Evolutionary conservation across 2,888 invertebrate genomes (phyloP), one percentile per base, ranked within the genome.

Genomic region (Masnerella sp.): DNA sequence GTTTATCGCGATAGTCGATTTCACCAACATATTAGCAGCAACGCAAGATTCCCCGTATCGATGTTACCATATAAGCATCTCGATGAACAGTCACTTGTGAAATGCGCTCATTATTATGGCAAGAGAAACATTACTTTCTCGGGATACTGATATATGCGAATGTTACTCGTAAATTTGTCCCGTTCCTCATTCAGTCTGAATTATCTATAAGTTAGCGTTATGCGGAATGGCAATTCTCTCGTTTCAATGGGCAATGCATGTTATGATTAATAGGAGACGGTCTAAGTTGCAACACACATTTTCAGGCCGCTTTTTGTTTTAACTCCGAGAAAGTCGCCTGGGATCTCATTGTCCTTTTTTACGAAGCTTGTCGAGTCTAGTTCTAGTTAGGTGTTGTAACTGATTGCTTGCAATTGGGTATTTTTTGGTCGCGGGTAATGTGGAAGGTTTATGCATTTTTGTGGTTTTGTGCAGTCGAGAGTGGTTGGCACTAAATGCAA

Each of bases 101-200:
- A 74, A 74, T 72, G 74, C 69, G 67, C 72, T 77, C 70, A 74
- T 76, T n/a, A n/a, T n/a, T 76, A 75, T 64, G 72, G 56, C 69
- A 43, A 49, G 56, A 61, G 71, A 69, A 76, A 68, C 68, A 74
- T 68, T 73, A 68, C 76, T 74, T 69, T 76, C 76, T 56, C 67
- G 49, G 56, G 47, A 43, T 58, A 62, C 65, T 58, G 70, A 70
- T 70, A 43, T 49, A 70, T 30, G 73, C 62, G 73, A 67, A 20
- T 51, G 62, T 58, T 68, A 64, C 56, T 74, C 74, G 62, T 67
- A 67, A 70, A 74, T 74, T 74, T 70, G 74, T 70, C 74, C 64
- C 70, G 70, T 59, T 69, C 17, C 47, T 59, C 69, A 58, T 72
- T 72, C 49, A 30, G 18, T n/a, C 40, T 51, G 49, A 59, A 67